Evolutionary conservation across 2,113 vertebrate species (phyloP), one percentile per base, ranked within the genome.

Genomic region (Notarius lentiginosus): DNA sequence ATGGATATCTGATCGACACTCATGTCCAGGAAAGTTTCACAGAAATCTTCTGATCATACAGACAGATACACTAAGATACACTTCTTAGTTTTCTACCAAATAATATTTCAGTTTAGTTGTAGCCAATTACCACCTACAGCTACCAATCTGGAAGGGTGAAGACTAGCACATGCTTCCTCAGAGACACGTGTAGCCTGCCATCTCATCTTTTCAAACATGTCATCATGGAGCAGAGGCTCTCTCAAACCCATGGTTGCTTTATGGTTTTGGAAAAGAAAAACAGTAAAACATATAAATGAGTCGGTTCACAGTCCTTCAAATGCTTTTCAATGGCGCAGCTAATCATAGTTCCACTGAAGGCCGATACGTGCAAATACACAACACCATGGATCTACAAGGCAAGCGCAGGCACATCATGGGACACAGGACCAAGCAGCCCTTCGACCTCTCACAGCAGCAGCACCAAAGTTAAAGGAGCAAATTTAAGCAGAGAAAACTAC

Each of bases 61-160:
- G 30, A 17, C 22, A 55, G 5, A 51, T 22, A 51, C 41, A 76
- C 41, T 55, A 27, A 55, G 17, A 27, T 53, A n/a, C 53, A 18
- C 17, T 8, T 30, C 53, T 56, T 58, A 58, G 30, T 55, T 41
- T 80, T 60, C n/a, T 12, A 41, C 79, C 18, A 30, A 12, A 12
- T 60, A 41, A 8, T 60, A 60, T 60, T 9, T 11, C 17, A 12
- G 79, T 22, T 41, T 22, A 60, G 4, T 80, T 80, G 30, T 20
- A 34, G 30, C 79, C 56, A 80, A 61, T 61, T 80, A 61, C 56
- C 79, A 20, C 79, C 79, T 80, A 49, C 79, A 61, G 79, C 20
- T 41, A 80, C 30, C 79, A 60, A 41, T 80, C 79, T 80, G 79
- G 79, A 80, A 80, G 56, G 55, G 79, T 80, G 79, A 80, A 60